phyloP scores from a whole-genome alignment of 2,797 vertebrate genomes.

The Esox masquinongy region DNA sequence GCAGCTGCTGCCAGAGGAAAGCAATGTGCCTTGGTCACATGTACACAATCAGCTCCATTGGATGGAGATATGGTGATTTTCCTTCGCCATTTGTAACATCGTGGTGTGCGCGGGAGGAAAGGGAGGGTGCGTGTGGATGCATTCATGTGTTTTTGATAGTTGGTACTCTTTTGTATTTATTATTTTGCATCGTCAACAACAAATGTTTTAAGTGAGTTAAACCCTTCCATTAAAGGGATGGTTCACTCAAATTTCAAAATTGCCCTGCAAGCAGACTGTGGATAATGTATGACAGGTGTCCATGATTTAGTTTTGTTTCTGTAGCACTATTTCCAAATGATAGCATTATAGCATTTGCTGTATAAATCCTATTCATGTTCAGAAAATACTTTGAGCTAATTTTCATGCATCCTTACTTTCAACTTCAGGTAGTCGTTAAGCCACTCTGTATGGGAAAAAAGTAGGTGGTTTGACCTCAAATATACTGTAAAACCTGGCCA shows the following conservation, averaged over 20 bases:
- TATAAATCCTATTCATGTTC: not conserved
- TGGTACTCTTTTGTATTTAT: not conserved
- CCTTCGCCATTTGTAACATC: not conserved
- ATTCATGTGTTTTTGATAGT: not conserved
- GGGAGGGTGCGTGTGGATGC: not conserved
- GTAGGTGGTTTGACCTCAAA: slow-evolving; percentile 46
- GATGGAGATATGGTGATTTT: not conserved
- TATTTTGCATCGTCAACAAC: no score
- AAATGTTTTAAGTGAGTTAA: no score
- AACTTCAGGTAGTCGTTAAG: no score
- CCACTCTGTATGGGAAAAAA: not conserved
- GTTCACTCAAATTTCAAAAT: no score
- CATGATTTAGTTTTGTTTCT: no score
- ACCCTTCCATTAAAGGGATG: no score
- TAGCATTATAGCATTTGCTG: no score
- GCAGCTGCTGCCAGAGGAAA: slow-evolving; percentile 15
- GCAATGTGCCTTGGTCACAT: slow-evolving; percentile 3
- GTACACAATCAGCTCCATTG: slow-evolving; percentile 6
- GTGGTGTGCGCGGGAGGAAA: not conserved
- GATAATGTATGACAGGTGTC: no score
- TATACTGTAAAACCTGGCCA: not conserved
- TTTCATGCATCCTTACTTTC: not conserved
- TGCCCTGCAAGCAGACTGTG: no score
- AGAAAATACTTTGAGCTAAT: not conserved
- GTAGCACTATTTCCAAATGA: no score